Base-by-base conservation (phyloP, 1,140 invertebrate species). In the Charaxes varanes region DNA sequence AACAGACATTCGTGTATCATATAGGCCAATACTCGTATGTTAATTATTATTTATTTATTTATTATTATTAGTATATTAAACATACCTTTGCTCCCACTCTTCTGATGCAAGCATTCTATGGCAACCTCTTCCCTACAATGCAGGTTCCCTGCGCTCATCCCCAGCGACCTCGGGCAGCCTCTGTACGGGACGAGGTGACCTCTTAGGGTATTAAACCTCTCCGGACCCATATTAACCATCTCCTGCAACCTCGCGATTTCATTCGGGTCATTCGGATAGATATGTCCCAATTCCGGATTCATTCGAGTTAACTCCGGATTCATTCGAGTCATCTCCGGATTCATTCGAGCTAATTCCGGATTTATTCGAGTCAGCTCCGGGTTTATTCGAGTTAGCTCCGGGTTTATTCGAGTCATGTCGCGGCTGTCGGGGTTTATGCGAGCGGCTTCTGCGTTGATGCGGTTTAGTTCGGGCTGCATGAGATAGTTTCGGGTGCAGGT, bases 51-150 rank as follows among this genome's bases (percentile, higher is more conserved):
- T 2, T 23, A 23, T 23, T 23, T 23, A 6, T 22, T 4, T 22
- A 1, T 23, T 23, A 3, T n/a, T n/a, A n/a, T n/a, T n/a, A n/a
- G n/a, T n/a, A 1, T 1, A 18, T 10, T 14, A 10, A 18, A 31
- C 28, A 7, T 11, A 77, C 74, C 77, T 77, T 76, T 79, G 18
- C 72, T 78, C 0, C 35, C 62, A 40, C 50, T 61, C 13, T 74
- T 79, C 46, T 77, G 74, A 45, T 82, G 78, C 14, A 78, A 52
- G 33, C 78, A 82, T 21, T 81, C 77, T 2, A 76, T 69, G 2
- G 51, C 36, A 0, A 69, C 45, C 26, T 45, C 62, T n/a, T 78
- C 77, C 4, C 72, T 51, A 23, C 68, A 73, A 30, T 74, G 67
- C 2, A 78, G 21, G 6, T 77, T 77, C 14, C 62, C 69, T 0